These are phyloP conservation scores for Bombus turneri DNA, from an alignment of 1,140 invertebrate genomes.

Conservation along the genomic window DNA sequence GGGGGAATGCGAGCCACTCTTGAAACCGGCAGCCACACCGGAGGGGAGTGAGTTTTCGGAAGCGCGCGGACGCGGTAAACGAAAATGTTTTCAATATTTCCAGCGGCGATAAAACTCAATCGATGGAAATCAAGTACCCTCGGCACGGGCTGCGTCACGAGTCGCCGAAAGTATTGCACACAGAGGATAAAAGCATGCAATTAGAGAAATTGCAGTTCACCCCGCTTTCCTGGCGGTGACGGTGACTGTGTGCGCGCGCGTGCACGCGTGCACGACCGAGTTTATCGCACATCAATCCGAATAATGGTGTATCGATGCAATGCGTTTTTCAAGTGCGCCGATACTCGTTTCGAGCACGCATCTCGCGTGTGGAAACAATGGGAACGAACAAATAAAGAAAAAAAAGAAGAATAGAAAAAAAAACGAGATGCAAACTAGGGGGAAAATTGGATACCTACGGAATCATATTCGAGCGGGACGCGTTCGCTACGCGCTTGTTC, in stretches of 20 bases:
- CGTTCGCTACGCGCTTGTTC: not conserved
- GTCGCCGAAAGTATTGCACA: conserved; percentile 59
- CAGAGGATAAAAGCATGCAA: conserved; percentile 64
- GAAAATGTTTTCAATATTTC: conserved; percentile 68
- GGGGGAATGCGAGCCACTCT: not conserved
- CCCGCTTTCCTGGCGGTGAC: no score
- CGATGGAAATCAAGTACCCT: conserved; percentile 68
- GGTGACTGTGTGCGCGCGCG: not conserved
- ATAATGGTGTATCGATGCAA: conserved; percentile 66
- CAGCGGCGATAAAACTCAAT: conserved; percentile 68
- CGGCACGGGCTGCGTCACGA: conserved; percentile 50
- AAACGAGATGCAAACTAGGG: not conserved
- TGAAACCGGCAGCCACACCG: not conserved
- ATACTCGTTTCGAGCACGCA: conserved; percentile 54
- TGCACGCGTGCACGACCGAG: conserved; percentile 20
- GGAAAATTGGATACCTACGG: not conserved
- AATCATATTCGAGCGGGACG: conserved; percentile 27
- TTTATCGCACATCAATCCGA: conserved; percentile 65
- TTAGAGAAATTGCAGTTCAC: conserved; percentile 66
- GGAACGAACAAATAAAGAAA: not conserved
- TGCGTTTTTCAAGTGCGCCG: conserved; percentile 64
- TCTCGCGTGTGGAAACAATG: conserved; percentile 33
- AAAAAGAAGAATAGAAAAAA: not conserved
- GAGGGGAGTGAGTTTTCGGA: conserved; percentile 31
- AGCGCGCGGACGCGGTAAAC: conserved; percentile 51